Conservation (phyloP, 2,888 invertebrate species). For the Melangyna quadrimaculata region DNA sequence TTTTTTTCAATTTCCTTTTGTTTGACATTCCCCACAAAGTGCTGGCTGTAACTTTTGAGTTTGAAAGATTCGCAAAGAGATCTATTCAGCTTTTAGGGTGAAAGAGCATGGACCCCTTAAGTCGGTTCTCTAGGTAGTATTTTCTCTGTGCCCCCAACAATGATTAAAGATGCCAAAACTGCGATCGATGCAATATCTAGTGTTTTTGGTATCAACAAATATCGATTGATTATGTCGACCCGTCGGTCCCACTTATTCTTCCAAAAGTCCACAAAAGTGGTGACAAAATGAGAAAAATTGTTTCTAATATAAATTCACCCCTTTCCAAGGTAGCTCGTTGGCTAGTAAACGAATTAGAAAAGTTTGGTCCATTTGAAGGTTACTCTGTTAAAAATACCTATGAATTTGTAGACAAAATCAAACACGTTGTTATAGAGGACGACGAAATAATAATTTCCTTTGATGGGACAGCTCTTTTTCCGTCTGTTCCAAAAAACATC, state of each 20-base stretch:
- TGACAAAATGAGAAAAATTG: background rate
- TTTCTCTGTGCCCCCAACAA: background rate
- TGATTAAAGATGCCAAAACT: background rate
- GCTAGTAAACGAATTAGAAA: too few relatives aligned
- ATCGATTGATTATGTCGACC: slow-evolving; percentile 3
- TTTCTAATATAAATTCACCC: background rate
- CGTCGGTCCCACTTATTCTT: slow-evolving; percentile 1
- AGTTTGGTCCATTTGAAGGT: too few relatives aligned
- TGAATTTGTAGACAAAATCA: background rate
- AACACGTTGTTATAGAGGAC: background rate
- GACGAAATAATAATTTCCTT: background rate
- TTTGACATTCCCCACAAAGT: too few relatives aligned
- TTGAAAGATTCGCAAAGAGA: too few relatives aligned
- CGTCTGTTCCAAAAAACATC: background rate
- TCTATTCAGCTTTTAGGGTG: too few relatives aligned
- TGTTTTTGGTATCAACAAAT: background rate
- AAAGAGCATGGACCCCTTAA: too few relatives aligned
- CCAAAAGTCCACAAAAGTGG: slow-evolving; percentile 2
- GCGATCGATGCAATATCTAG: background rate
- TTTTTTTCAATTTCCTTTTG: too few relatives aligned
- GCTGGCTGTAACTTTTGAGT: too few relatives aligned
- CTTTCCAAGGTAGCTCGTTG: background rate
- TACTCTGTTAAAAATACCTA: background rate
- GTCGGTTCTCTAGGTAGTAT: too few relatives aligned
- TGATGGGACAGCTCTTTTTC: background rate